A percentile compares a stretch with the other conserved stretches of the same genome.
phyloP scores from a whole-genome alignment of 1,140 invertebrate genomes.

The Andrena cerasifolii region DNA sequence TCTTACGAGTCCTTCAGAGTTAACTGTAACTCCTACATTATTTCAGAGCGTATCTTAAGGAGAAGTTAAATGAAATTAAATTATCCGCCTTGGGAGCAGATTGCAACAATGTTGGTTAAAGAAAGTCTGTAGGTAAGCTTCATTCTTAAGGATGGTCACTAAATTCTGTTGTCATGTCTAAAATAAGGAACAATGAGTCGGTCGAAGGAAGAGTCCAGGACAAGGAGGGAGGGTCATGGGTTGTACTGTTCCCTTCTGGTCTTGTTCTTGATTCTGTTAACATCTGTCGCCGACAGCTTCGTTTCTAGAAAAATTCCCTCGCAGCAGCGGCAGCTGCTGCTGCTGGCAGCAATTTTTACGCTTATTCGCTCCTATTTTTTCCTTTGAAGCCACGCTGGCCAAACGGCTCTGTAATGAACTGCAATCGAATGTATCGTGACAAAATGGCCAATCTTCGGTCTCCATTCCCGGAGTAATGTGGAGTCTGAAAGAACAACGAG shows the following conservation, averaged over 20 bases:
- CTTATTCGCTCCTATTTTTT: conserved; percentile 38
- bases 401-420: conserved; percentile 16
- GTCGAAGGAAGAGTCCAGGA: conserved; percentile 7
- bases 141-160: background rate
- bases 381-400: background rate
- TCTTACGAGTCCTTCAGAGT: too few relatives aligned
- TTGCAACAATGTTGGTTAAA: too few relatives aligned
- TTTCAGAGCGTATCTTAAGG: too few relatives aligned
- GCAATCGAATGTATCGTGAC: background rate
- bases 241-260: conserved; percentile 35
- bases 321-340: conserved; percentile 50
- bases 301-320: conserved; percentile 43
- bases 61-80: too few relatives aligned
- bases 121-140: too few relatives aligned
- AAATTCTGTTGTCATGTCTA: background rate
- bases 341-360: conserved; percentile 31
- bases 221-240: conserved; percentile 1
- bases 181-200: background rate
- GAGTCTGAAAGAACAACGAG: background rate
- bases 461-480: background rate
- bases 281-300: conserved; percentile 58
- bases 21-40: too few relatives aligned
- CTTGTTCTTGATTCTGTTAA: conserved; percentile 55
- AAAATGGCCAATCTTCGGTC: background rate
- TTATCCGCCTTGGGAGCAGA: too few relatives aligned